A percentile compares a stretch with the other conserved stretches of the same genome.
phyloP scores from a whole-genome alignment of 2,113 vertebrate genomes.

The Corythornis vintsioides region DNA sequence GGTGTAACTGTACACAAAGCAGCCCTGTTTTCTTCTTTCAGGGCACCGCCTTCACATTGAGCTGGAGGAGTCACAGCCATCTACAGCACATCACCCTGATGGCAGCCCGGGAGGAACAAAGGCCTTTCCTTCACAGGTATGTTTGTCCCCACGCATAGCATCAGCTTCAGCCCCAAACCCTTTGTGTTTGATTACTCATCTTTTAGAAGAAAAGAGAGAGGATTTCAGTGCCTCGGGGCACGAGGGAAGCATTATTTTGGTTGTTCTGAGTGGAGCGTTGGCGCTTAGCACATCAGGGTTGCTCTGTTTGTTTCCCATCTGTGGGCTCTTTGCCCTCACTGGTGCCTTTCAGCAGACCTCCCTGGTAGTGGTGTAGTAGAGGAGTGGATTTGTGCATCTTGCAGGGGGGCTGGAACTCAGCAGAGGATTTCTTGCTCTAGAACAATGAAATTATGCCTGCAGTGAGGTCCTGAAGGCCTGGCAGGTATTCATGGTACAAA shows the following conservation, averaged over 20 bases:
- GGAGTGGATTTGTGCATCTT: neutral
- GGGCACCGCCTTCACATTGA: neutral
- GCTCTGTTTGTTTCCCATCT: neutral
- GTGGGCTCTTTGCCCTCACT: neutral
- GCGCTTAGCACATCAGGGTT: neutral
- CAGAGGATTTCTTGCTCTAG: neutral
- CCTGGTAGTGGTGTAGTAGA: neutral
- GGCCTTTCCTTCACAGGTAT: neutral
- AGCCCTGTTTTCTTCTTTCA: neutral
- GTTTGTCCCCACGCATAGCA: fast-evolving
- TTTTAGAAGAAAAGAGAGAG: neutral
- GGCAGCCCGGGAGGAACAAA: neutral
- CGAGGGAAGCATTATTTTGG: neutral
- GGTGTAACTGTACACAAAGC: neutral
- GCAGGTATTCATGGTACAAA: neutral
- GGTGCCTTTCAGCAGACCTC: neutral
- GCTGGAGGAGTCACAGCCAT: neutral
- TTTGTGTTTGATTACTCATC: neutral
- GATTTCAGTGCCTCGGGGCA: neutral
- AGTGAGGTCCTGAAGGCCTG: neutral
- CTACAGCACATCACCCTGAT: neutral
- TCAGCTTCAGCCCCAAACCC: neutral
- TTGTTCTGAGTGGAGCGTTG: neutral
- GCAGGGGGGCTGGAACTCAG: neutral
- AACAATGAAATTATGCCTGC: neutral